Evolutionary conservation across 2,797 vertebrate genomes (phyloP).

Genomic region (Novumbra hubbsi): DNA sequence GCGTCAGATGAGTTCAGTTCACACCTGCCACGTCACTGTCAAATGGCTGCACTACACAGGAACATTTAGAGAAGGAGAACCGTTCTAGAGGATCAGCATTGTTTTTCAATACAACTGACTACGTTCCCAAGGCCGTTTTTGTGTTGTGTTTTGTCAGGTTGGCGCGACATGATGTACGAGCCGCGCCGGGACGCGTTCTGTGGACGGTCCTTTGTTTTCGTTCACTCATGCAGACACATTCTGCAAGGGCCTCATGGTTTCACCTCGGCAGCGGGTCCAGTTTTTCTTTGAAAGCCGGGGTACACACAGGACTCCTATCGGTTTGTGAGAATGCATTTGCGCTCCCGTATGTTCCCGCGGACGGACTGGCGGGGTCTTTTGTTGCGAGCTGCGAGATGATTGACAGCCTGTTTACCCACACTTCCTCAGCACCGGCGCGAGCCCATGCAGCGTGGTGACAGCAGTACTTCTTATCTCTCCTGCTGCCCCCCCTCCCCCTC

Average conservation of each 20-base stretch:
- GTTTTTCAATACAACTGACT: background rate
- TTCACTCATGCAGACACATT: background rate
- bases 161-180: background rate
- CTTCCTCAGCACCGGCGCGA: background rate
- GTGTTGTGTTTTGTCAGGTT: background rate
- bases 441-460: constrained; percentile 7
- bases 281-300: background rate
- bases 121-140: background rate
- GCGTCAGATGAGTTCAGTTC: background rate
- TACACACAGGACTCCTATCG: background rate
- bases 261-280: background rate
- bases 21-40: background rate
- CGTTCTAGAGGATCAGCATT: background rate
- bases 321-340: background rate
- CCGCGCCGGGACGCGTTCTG: background rate
- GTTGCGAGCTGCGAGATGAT: constrained; percentile 14
- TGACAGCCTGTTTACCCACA: constrained; percentile 16
- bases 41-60: background rate
- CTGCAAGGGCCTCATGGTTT: background rate
- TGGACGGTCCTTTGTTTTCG: background rate
- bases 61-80: background rate
- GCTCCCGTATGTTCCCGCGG: background rate
- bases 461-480: constrained; percentile 14
- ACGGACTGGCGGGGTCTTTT: background rate
- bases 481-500: background rate